Conservation (phyloP, 2,113 vertebrate species). For the Cettia cetti region DNA sequence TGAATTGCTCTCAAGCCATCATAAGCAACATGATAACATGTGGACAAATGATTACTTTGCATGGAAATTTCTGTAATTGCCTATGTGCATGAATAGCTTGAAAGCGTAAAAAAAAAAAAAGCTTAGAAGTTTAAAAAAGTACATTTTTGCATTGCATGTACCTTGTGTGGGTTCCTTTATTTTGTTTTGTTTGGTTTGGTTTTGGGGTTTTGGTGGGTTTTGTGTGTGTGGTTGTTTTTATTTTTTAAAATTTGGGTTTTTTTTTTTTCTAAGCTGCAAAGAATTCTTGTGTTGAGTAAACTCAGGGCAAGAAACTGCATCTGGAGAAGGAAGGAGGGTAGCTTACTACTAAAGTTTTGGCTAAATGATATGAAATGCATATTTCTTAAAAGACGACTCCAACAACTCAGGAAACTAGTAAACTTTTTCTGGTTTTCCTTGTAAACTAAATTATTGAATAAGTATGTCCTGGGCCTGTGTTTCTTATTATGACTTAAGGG, state of each 20-base stretch:
- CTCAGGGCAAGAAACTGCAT: not conserved
- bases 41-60: not conserved
- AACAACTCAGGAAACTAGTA: not conserved
- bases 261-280: not conserved
- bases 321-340: not conserved
- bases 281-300: not conserved
- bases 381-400: not conserved
- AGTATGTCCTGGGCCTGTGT: not conserved
- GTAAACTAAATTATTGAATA: not conserved
- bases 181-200: not conserved
- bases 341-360: not conserved
- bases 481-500: not conserved
- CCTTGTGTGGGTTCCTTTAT: not conserved
- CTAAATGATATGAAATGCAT: not conserved
- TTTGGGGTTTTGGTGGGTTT: not conserved
- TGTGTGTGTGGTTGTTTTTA: not conserved
- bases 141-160: not conserved
- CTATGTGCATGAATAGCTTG: not conserved
- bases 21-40: not conserved
- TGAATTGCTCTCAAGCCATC: not conserved
- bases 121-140: not conserved
- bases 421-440: not conserved
- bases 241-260: not conserved
- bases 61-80: not conserved
- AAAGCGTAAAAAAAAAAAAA: not conserved